phyloP scores from a whole-genome alignment of 2,797 vertebrate genomes.

The Acropternis orthonyx region DNA sequence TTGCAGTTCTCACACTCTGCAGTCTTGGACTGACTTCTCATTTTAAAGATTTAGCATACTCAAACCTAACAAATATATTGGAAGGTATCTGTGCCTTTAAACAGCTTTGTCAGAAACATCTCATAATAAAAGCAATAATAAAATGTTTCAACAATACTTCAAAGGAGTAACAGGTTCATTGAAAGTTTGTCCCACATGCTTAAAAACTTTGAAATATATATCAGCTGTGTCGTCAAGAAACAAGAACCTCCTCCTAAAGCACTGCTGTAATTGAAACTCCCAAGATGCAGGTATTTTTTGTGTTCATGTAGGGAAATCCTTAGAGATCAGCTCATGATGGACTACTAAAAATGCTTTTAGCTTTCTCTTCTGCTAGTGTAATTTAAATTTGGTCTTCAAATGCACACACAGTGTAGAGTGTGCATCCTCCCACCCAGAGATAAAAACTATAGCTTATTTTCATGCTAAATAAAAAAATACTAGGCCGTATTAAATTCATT shows the following conservation, averaged over 20 bases:
- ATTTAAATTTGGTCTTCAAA: background rate
- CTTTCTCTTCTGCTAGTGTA: background rate
- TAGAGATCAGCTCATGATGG: background rate
- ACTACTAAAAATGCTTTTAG: background rate
- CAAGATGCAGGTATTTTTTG: background rate
- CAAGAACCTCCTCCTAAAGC: background rate
- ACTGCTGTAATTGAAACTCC: background rate
- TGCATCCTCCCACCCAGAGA: background rate
- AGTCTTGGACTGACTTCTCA: background rate
- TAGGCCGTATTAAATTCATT: background rate
- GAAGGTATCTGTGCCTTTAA: background rate
- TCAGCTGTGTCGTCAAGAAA: background rate
- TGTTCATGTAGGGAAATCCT: background rate
- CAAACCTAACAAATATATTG: background rate
- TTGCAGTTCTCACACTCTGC: background rate
- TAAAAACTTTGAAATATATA: background rate
- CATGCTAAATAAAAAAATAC: background rate
- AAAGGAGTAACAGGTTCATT: background rate
- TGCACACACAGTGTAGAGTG: background rate
- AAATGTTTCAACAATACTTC: background rate
- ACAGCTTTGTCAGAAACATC: background rate
- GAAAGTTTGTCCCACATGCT: background rate
- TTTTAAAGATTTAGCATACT: background rate
- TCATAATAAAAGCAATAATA: background rate
- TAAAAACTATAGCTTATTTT: background rate